A percentile compares a stretch with the other conserved stretches of the same genome.
phyloP scores from a whole-genome alignment of 2,113 vertebrate species.

The Passerina amoena region DNA sequence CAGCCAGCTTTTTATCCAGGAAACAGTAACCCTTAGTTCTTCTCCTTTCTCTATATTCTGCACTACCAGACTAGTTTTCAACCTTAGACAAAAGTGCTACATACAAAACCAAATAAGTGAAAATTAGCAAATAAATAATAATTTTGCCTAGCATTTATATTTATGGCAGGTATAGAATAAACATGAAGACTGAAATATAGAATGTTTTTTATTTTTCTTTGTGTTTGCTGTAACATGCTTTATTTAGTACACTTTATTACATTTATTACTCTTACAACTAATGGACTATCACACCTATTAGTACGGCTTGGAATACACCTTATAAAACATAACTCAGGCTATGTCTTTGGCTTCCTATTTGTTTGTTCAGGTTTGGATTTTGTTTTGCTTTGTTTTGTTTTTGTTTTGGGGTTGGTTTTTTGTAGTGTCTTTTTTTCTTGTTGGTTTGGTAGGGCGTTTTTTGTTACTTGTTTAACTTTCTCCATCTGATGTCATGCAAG shows the following conservation, averaged over 20 bases:
- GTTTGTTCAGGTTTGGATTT: not conserved
- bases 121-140: not conserved
- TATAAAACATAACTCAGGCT: not conserved
- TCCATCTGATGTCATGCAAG: not conserved
- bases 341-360: not conserved
- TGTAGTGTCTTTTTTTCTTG: fast-evolving
- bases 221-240: not conserved
- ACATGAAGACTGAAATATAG: not conserved
- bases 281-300: not conserved
- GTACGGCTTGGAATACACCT: not conserved
- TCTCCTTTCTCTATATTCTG: not conserved
- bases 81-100: not conserved
- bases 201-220: not conserved
- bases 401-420: not conserved
- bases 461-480: not conserved
- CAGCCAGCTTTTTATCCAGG: not conserved
- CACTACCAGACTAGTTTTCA: not conserved
- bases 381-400: not conserved
- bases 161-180: not conserved
- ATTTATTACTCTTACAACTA: not conserved
- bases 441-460: not conserved
- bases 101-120: not conserved
- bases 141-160: not conserved
- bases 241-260: not conserved
- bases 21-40: not conserved